Percentiles rank a stretch among this genome's conserved stretches.
Conservation (phyloP, 2,797 vertebrate genomes). For the Adelosebastes latens region DNA sequence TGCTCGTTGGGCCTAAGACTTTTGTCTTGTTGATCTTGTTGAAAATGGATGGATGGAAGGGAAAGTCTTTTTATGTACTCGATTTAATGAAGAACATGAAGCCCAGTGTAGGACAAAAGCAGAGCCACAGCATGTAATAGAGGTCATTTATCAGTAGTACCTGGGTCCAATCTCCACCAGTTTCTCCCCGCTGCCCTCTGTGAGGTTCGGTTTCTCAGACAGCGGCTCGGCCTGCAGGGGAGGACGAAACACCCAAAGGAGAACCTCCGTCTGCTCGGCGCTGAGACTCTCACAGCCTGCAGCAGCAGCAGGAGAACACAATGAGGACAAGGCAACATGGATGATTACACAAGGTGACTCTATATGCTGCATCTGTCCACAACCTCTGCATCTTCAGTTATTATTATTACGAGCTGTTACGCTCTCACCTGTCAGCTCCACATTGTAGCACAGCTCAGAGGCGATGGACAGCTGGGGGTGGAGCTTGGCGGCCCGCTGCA, state of each 20-base stretch:
- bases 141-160: slow-evolving; percentile 58
- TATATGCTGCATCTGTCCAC: neutral
- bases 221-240: slow-evolving; percentile 79
- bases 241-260: slow-evolving; percentile 88
- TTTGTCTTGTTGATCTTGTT: no score
- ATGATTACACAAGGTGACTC: neutral
- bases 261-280: slow-evolving; percentile 77
- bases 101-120: neutral
- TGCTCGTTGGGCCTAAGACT: no score
- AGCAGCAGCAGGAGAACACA: neutral
- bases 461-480: slow-evolving; percentile 73
- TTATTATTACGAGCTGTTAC: neutral
- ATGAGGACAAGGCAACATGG: neutral
- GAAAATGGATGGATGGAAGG: no score
- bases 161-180: slow-evolving; percentile 92
- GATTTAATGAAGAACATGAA: no score
- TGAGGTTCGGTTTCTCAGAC: slow-evolving; percentile 81
- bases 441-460: slow-evolving; percentile 85
- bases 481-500: slow-evolving; percentile 73
- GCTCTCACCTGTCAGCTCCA: slow-evolving; percentile 80
- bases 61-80: no score
- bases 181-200: slow-evolving; percentile 69
- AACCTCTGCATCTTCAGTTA: neutral
- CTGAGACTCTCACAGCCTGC: slow-evolving; percentile 77
- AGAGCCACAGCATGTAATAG: neutral